Conservation (phyloP, 2,113 vertebrate species). For the Pluvianellus socialis region DNA sequence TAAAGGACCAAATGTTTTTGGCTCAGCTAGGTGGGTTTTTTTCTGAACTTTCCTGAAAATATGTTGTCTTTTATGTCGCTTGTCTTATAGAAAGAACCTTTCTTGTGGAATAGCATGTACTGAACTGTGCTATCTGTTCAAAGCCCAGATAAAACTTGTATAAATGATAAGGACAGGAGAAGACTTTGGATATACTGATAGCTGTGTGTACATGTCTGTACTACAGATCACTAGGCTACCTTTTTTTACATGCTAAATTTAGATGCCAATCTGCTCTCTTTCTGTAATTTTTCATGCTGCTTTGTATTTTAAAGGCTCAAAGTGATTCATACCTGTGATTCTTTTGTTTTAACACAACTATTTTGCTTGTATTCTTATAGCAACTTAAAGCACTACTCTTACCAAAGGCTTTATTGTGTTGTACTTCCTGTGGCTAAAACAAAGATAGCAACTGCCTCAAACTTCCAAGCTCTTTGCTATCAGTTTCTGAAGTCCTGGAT, state of each 20-base stretch:
- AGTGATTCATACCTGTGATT: background rate
- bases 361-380: background rate
- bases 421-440: background rate
- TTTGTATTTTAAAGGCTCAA: conserved; percentile 1
- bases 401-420: background rate
- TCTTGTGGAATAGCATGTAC: background rate
- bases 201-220: background rate
- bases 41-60: background rate
- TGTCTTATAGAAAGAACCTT: background rate
- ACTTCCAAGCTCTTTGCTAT: background rate
- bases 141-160: background rate
- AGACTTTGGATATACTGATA: background rate
- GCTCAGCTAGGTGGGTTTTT: background rate
- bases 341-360: background rate
- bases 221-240: background rate
- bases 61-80: background rate
- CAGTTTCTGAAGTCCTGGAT: background rate
- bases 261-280: background rate
- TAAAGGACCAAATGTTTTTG: background rate
- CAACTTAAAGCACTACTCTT: background rate
- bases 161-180: background rate
- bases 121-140: background rate
- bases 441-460: background rate
- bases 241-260: background rate
- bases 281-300: conserved; percentile 5